Conservation (phyloP, 2,797 vertebrate species). For the Buphagus erythrorhynchus region DNA sequence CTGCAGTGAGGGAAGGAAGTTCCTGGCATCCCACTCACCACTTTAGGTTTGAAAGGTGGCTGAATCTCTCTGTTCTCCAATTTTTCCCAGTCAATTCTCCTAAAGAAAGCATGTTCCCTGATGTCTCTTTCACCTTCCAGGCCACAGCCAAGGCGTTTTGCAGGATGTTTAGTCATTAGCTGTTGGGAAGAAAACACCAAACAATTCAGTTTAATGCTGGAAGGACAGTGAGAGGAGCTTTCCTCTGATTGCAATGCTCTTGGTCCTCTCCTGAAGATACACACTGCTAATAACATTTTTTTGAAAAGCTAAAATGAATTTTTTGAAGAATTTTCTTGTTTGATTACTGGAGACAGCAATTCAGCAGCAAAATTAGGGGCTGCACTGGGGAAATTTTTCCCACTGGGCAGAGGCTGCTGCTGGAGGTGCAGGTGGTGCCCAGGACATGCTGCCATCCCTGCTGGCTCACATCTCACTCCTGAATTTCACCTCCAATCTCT, state of each 20-base stretch:
- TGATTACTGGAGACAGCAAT: not conserved
- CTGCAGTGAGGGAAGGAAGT: not conserved
- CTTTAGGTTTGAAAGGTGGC: slow-evolving; percentile 97
- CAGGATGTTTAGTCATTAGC: slow-evolving; percentile 96
- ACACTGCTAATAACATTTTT: not conserved
- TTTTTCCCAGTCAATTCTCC: slow-evolving; percentile 96
- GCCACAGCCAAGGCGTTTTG: slow-evolving; percentile 92
- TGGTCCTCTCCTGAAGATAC: not conserved
- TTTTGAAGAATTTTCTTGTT: not conserved
- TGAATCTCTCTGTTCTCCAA: slow-evolving; percentile 91
- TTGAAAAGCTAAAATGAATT: not conserved
- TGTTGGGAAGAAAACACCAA: slow-evolving; percentile 44
- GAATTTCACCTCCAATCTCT: not conserved
- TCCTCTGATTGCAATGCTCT: not conserved
- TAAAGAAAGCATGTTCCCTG: slow-evolving; percentile 93
- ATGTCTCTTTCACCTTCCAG: slow-evolving; percentile 90
- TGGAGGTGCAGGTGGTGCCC: not conserved
- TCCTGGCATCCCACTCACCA: slow-evolving; percentile 81
- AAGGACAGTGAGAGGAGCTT: not conserved
- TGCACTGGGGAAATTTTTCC: not conserved
- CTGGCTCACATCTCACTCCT: not conserved
- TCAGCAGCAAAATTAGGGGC: not conserved
- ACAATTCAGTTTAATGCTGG: not conserved
- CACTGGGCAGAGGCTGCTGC: not conserved
- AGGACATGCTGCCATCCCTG: not conserved